These are phyloP conservation scores for Chelonoidis abingdonii DNA, from an alignment of 2,113 vertebrate genomes.

Conservation along the genomic window DNA sequence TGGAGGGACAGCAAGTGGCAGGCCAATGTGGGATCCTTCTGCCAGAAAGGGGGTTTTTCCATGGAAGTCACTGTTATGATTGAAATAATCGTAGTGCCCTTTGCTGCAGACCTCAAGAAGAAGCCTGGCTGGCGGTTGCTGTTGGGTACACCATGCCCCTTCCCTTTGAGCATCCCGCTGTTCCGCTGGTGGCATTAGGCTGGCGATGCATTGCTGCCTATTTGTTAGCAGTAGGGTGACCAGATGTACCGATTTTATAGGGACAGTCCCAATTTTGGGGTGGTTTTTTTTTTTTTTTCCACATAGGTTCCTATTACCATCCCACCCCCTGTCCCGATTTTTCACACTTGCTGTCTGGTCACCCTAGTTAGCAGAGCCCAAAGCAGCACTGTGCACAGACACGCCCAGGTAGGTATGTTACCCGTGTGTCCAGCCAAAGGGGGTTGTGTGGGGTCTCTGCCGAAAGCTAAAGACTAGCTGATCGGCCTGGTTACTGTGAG, in stretches of 20 bases:
- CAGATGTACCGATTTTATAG: no score
- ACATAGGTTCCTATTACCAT: no score
- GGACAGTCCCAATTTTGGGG: no score
- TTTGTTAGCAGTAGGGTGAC: not conserved
- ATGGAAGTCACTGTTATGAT: not conserved
- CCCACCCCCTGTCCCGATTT: no score
- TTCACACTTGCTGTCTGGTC: no score
- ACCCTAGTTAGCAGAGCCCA: no score
- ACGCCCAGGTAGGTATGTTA: not conserved
- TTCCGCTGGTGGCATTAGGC: no score
- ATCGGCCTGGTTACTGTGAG: not conserved
- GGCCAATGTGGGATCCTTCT: not conserved
- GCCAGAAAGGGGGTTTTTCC: not conserved
- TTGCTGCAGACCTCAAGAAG: not conserved
- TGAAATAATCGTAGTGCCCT: rapidly evolving
- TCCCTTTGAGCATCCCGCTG: not conserved
- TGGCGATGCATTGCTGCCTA: not conserved
- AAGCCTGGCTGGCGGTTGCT: not conserved
- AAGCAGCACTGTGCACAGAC: not conserved
- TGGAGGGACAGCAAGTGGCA: not conserved
- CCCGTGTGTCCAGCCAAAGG: not conserved
- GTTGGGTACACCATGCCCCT: not conserved
- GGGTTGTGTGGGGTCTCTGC: not conserved
- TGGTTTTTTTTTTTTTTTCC: no score
- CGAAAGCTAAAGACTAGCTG: not conserved